Evolutionary conservation across 2,113 vertebrate genomes (phyloP).

Genomic region (Actenoides hombroni): DNA sequence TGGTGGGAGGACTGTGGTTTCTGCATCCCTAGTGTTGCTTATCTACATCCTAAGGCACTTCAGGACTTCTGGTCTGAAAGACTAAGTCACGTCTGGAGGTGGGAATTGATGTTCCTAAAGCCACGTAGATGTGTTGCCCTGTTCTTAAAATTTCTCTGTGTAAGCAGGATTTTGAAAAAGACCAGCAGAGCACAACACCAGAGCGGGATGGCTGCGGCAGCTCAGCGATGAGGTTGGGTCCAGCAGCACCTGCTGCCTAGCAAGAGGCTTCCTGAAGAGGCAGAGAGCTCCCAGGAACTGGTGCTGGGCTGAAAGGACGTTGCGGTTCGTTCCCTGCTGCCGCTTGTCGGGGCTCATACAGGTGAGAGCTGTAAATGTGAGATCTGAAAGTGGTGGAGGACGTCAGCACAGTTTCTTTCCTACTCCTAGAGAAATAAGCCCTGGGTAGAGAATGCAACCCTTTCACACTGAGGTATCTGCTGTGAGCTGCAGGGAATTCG

Average conservation of each 20-base stretch:
- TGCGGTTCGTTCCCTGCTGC: fast-evolving
- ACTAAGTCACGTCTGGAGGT: not conserved
- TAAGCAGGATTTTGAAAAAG: not conserved
- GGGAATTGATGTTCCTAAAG: not conserved
- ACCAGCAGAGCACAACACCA: too few species aligned
- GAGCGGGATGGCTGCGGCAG: not conserved
- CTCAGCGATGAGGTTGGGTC: not conserved
- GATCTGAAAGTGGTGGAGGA: not conserved
- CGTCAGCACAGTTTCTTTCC: not conserved
- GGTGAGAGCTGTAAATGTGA: not conserved
- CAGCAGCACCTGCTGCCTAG: not conserved
- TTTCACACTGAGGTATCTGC: not conserved
- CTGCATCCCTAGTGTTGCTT: fast-evolving
- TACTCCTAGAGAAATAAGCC: not conserved
- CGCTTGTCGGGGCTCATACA: fast-evolving
- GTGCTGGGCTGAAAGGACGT: not conserved
- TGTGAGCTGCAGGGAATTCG: not conserved
- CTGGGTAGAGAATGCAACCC: not conserved
- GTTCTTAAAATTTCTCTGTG: not conserved
- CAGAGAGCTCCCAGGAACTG: not conserved
- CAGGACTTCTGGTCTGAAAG: not conserved
- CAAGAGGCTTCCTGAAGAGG: not conserved
- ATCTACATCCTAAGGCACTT: not conserved
- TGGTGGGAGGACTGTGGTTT: fast-evolving
- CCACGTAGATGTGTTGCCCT: not conserved